Percentiles rank a stretch among this genome's conserved stretches.
phyloP scores from a whole-genome alignment of 2,888 invertebrate genomes.

The Nomada lathburiana region DNA sequence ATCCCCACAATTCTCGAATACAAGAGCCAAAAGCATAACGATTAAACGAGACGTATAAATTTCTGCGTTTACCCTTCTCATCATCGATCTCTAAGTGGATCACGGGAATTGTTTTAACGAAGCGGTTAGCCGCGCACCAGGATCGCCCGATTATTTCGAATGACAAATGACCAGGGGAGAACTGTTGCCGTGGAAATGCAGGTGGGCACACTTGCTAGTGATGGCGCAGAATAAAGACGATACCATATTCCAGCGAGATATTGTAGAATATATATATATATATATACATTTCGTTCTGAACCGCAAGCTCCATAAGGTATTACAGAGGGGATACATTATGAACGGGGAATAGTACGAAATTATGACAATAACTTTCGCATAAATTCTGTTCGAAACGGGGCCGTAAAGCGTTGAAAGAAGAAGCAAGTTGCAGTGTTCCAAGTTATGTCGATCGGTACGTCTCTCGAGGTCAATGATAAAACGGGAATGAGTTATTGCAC shows the following conservation, averaged over 20 bases:
- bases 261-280: too few species aligned
- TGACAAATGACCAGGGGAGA: constrained; percentile 72
- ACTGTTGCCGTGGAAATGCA: constrained; percentile 37
- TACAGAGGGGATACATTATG: constrained; percentile 12
- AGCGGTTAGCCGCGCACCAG: constrained; percentile 70
- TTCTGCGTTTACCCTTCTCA: constrained; percentile 28
- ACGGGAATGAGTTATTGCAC: too few species aligned
- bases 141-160: constrained; percentile 73
- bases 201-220: constrained; percentile 39
- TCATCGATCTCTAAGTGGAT: constrained; percentile 44
- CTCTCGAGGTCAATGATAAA: too few species aligned
- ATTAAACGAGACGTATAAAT: constrained; percentile 10
- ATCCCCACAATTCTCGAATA: not conserved
- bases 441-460: not conserved
- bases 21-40: not conserved
- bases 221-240: constrained; percentile 35
- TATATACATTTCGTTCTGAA: constrained; percentile 3
- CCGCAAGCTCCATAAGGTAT: not conserved
- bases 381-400: constrained; percentile 5
- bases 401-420: not conserved
- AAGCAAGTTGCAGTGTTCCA: not conserved
- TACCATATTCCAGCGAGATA: constrained; percentile 1
- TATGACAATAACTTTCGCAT: constrained; percentile 10
- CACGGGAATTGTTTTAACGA: constrained; percentile 77
- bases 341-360: constrained; percentile 1